Conservation (phyloP, 2,113 vertebrate species). For the Anoura caudifer region DNA sequence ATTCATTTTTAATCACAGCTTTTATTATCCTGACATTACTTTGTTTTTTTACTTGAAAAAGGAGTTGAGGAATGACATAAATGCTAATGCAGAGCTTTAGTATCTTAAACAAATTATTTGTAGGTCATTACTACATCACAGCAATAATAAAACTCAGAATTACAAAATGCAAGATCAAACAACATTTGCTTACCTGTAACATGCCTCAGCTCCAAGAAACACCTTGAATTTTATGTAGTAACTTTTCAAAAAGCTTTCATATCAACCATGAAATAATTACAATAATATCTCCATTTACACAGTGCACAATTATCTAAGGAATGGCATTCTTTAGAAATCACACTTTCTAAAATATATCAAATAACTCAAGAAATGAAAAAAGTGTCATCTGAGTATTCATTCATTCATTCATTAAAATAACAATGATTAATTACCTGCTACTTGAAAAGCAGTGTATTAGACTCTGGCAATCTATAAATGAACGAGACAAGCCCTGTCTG, state of each 20-base stretch:
- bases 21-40: slow-evolving; percentile 37
- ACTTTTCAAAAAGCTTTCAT: not conserved
- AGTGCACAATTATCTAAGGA: not conserved
- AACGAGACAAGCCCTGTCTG: not conserved
- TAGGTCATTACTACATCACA: slow-evolving; percentile 29
- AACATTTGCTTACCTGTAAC: slow-evolving; percentile 1
- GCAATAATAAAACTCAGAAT: not conserved
- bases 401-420: slow-evolving; percentile 1
- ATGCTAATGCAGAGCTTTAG: not conserved
- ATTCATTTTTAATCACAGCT: slow-evolving; percentile 3
- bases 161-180: slow-evolving; percentile 27
- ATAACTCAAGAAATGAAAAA: not conserved
- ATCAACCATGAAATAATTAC: not conserved
- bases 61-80: not conserved
- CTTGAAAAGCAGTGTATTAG: not conserved
- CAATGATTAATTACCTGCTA: not conserved
- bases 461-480: not conserved
- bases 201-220: not conserved
- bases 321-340: not conserved
- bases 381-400: not conserved
- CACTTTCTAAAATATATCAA: not conserved
- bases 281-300: not conserved
- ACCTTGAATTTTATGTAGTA: not conserved
- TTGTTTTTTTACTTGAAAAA: slow-evolving; percentile 56
- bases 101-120: slow-evolving; percentile 44